phyloP scores from a whole-genome alignment of 1,140 invertebrate genomes.

The Apis dorsata region DNA sequence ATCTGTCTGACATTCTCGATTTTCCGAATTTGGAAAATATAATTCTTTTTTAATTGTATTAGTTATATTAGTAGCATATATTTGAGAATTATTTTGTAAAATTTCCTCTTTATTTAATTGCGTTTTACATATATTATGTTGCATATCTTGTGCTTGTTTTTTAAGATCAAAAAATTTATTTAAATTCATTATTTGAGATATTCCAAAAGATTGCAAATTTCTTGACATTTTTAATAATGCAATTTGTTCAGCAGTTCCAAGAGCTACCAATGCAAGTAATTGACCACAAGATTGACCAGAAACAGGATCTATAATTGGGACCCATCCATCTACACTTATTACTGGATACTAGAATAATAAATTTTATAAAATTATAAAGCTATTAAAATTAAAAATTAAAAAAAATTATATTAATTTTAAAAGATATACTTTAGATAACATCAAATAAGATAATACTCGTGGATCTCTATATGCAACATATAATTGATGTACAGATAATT shows the following conservation, averaged over 20 bases:
- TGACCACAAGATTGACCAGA: constrained; percentile 78
- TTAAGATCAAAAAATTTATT: background rate
- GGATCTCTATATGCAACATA: constrained; percentile 82
- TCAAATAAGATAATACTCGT: constrained; percentile 80
- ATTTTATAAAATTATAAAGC: constrained; percentile 29
- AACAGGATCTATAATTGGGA: constrained; percentile 78
- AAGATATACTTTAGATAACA: constrained; percentile 69
- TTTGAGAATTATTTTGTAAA: background rate
- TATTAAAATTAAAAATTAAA: constrained; percentile 20
- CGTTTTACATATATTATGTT: background rate
- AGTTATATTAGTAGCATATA: background rate
- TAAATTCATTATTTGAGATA: constrained; percentile 38
- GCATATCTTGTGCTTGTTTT: background rate
- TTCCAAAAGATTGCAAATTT: constrained; percentile 74
- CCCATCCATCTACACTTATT: constrained; percentile 83
- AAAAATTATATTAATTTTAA: constrained; percentile 15
- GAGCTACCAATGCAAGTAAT: constrained; percentile 81
- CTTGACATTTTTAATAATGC: constrained; percentile 80
- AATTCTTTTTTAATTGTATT: constrained; percentile 25
- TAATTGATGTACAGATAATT: constrained; percentile 82
- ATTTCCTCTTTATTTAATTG: background rate
- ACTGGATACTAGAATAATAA: constrained; percentile 79
- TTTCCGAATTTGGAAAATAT: constrained; percentile 44
- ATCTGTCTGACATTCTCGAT: constrained; percentile 75
- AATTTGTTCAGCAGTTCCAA: constrained; percentile 83